phyloP scores from a whole-genome alignment of 2,888 invertebrate species.

The Chymomyza procnemis region DNA sequence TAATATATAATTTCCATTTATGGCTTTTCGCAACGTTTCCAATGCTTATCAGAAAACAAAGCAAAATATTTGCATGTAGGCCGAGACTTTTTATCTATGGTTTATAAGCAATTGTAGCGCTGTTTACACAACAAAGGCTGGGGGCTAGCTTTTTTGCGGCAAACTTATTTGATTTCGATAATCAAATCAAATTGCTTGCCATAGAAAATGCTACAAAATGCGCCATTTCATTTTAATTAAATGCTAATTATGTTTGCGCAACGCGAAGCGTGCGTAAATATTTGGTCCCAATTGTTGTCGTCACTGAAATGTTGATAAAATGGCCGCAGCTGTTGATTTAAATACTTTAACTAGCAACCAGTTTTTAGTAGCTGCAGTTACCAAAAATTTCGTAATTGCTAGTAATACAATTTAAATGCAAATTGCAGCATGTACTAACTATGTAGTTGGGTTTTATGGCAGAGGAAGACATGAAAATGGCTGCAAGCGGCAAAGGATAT shows the following conservation, averaged over 20 bases:
- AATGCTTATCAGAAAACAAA: slow-evolving; percentile 7
- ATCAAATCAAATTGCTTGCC: slow-evolving; percentile 65
- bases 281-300: slow-evolving; percentile 26
- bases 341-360: background rate
- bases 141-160: slow-evolving; percentile 43
- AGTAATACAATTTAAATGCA: slow-evolving; percentile 62
- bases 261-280: slow-evolving; percentile 47
- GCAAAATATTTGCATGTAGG: slow-evolving; percentile 10
- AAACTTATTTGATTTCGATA: slow-evolving; percentile 62
- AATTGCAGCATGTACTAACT: slow-evolving; percentile 38
- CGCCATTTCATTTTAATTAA: slow-evolving; percentile 68
- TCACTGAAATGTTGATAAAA: background rate
- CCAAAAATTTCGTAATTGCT: slow-evolving; percentile 16
- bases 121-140: slow-evolving; percentile 36
- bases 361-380: background rate
- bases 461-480: slow-evolving; percentile 14
- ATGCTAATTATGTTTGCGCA: slow-evolving; percentile 67
- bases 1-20: slow-evolving; percentile 40
- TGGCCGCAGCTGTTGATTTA: slow-evolving; percentile 35
- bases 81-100: background rate
- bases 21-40: slow-evolving; percentile 17
- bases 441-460: slow-evolving; percentile 43
- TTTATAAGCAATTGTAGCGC: slow-evolving; percentile 6
- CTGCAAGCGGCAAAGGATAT: slow-evolving; percentile 16
- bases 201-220: slow-evolving; percentile 41